phyloP scores from a whole-genome alignment of 2,113 vertebrate species.

The Odontophorus gujanensis region DNA sequence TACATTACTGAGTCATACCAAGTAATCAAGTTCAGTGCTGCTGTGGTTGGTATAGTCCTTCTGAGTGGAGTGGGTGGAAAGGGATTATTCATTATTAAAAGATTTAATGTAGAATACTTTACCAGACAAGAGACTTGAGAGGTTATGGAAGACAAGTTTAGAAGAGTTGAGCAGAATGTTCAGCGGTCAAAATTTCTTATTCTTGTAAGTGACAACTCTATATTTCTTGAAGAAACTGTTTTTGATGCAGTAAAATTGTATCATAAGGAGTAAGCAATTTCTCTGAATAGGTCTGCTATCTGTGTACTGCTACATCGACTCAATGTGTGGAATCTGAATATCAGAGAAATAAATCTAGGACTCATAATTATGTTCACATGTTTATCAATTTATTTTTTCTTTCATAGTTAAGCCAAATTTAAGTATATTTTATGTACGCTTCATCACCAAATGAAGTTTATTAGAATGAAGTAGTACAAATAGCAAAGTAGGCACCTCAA shows the following conservation, averaged over 20 bases:
- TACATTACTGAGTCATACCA: not conserved
- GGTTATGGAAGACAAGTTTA: not conserved
- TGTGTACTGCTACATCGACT: not conserved
- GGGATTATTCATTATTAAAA: not conserved
- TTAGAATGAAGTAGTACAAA: not conserved
- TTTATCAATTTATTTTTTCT: not conserved
- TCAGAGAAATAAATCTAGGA: not conserved
- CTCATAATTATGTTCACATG: not conserved
- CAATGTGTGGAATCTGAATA: fast-evolving
- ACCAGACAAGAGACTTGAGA: not conserved
- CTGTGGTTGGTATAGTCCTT: not conserved
- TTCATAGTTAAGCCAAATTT: not conserved
- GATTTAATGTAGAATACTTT: not conserved
- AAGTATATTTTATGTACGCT: not conserved
- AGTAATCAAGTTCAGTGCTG: not conserved
- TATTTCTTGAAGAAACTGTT: not conserved
- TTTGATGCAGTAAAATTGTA: not conserved
- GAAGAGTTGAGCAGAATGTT: not conserved
- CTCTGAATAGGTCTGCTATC: not conserved
- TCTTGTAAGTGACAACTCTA: not conserved
- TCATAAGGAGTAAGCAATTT: not conserved
- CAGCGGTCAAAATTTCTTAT: not conserved
- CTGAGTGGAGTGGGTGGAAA: not conserved
- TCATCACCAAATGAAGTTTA: not conserved
- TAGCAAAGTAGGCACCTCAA: not conserved